Conservation (phyloP, 2,797 vertebrate species). For the Poecilia gillii region DNA sequence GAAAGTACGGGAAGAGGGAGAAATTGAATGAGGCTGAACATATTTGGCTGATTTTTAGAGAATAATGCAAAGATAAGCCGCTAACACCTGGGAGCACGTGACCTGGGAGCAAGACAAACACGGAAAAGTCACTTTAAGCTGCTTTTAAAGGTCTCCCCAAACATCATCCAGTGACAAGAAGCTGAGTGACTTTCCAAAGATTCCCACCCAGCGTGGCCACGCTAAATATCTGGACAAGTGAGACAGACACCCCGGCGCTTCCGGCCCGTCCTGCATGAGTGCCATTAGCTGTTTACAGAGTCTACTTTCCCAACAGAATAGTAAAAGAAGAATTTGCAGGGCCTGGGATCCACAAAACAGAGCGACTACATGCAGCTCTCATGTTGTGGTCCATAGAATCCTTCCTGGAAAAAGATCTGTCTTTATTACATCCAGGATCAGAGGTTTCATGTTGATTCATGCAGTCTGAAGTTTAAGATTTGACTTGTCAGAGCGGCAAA, state of each 20-base stretch:
- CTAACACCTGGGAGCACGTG: slow-evolving; percentile 28
- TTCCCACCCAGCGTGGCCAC: slow-evolving; percentile 40
- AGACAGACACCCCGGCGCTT: slow-evolving; percentile 69
- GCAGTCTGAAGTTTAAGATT: slow-evolving; percentile 67
- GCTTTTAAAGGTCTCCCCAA: slow-evolving; percentile 18
- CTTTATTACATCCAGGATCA: slow-evolving; percentile 70
- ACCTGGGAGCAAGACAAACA: slow-evolving; percentile 37
- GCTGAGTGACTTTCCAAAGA: slow-evolving; percentile 44
- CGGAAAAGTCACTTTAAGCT: slow-evolving; percentile 23
- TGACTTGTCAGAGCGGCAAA: slow-evolving; percentile 45
- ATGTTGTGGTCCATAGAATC: slow-evolving; percentile 40
- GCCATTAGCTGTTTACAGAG: slow-evolving; percentile 78
- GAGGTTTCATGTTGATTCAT: slow-evolving; percentile 64
- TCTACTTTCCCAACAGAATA: slow-evolving; percentile 67
- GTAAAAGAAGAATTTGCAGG: slow-evolving; percentile 66
- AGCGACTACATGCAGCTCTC: slow-evolving; percentile 59
- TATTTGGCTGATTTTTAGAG: slow-evolving; percentile 57
- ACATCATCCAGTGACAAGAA: slow-evolving; percentile 11
- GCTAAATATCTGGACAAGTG: slow-evolving; percentile 56
- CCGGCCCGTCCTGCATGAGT: slow-evolving; percentile 70
- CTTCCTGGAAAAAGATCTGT: slow-evolving; percentile 70
- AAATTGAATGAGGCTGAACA: slow-evolving; percentile 38
- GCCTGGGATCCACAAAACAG: slow-evolving; percentile 49
- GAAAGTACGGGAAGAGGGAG: slow-evolving; percentile 45
- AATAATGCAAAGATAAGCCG: slow-evolving; percentile 58